Evolutionary conservation across 2,113 vertebrate genomes (phyloP).

Genomic region (Chrysemys picta): DNA sequence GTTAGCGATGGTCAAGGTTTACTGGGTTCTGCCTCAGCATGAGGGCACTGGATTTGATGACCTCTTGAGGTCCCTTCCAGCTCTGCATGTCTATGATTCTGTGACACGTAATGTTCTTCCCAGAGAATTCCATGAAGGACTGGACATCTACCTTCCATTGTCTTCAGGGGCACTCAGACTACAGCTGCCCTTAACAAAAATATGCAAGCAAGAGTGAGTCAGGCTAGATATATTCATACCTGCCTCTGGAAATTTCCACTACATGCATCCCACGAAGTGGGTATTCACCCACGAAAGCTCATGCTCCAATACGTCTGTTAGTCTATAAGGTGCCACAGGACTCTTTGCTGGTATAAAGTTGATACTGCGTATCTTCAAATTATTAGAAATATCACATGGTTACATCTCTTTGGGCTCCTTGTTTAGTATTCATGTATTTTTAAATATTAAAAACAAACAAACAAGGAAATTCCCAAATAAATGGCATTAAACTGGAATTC

Average conservation of each 20-base stretch:
- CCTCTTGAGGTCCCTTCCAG: neutral
- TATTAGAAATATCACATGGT: neutral
- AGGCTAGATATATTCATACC: too few species aligned
- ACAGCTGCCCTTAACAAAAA: neutral
- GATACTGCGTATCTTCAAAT: neutral
- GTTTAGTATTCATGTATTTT: fast-evolving
- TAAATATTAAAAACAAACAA: neutral
- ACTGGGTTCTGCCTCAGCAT: neutral
- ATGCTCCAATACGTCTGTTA: too few species aligned
- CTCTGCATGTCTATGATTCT: neutral
- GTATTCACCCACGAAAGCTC: too few species aligned
- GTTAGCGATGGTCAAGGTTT: neutral
- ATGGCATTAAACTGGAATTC: neutral
- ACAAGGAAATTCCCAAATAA: neutral
- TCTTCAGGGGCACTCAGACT: neutral
- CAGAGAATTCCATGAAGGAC: neutral
- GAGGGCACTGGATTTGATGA: neutral
- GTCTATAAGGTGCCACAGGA: too few species aligned
- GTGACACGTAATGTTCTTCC: neutral
- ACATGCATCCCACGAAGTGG: too few species aligned
- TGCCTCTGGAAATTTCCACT: too few species aligned
- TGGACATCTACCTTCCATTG: neutral
- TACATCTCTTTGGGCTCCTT: neutral
- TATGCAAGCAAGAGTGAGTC: too few species aligned
- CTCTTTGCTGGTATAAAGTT: neutral